Evolutionary conservation across 2,888 invertebrate species (phyloP).

Genomic region (Trichacis sp.): DNA sequence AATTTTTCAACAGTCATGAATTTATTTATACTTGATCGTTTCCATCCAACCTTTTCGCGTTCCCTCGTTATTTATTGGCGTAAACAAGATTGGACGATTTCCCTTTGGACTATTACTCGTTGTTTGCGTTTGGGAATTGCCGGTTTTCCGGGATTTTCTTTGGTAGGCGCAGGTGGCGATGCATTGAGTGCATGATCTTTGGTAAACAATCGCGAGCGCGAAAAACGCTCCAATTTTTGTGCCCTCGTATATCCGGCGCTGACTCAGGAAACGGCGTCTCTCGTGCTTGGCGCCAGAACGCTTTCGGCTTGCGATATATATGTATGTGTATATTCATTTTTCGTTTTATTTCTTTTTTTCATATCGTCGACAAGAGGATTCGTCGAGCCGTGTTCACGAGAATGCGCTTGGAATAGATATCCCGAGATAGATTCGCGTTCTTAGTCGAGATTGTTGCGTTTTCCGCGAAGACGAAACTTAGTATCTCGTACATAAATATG

Average conservation of each 20-base stretch:
- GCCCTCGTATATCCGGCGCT: conserved; percentile 12
- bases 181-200: too few relatives aligned
- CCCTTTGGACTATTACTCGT: too few relatives aligned
- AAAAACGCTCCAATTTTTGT: conserved; percentile 26
- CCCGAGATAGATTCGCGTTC: conserved; percentile 27
- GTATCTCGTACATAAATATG: background rate
- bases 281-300: conserved; percentile 27
- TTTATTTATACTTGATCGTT: too few relatives aligned
- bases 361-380: conserved; percentile 29
- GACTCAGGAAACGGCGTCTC: conserved; percentile 26
- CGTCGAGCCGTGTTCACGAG: conserved; percentile 28
- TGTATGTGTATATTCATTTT: too few relatives aligned
- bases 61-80: too few relatives aligned
- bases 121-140: too few relatives aligned
- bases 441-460: conserved; percentile 13
- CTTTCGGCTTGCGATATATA: conserved; percentile 28
- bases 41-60: too few relatives aligned
- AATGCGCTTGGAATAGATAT: conserved; percentile 34
- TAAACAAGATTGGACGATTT: too few relatives aligned
- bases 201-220: conserved; percentile 3
- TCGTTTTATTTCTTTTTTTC: conserved; percentile 16
- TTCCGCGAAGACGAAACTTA: conserved; percentile 1
- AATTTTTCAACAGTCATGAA: too few relatives aligned
- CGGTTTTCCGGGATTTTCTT: too few relatives aligned
- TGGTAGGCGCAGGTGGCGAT: too few relatives aligned